Conservation (phyloP, 2,888 invertebrate species). For the Drosophila ezoana region DNA sequence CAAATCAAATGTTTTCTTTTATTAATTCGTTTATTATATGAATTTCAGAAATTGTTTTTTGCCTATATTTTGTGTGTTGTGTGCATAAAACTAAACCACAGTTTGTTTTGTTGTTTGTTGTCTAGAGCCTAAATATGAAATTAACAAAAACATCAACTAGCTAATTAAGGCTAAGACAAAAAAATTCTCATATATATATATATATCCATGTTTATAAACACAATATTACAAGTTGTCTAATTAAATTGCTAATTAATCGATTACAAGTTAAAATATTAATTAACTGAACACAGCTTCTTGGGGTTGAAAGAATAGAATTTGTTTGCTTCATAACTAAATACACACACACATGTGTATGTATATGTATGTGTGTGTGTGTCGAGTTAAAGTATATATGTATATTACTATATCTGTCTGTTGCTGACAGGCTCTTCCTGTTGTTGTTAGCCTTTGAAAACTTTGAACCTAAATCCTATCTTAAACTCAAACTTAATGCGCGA, state of each 20-base stretch:
- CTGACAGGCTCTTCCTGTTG: conserved; percentile 9
- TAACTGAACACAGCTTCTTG: conserved; percentile 85
- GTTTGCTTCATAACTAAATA: conserved; percentile 43
- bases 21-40: conserved; percentile 17
- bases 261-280: conserved; percentile 49
- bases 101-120: conserved; percentile 66
- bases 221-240: conserved; percentile 25
- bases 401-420: not conserved
- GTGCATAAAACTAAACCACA: conserved; percentile 77
- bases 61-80: conserved; percentile 44
- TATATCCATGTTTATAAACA: conserved; percentile 1
- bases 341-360: conserved; percentile 1
- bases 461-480: conserved; percentile 1
- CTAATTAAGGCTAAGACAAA: conserved; percentile 24
- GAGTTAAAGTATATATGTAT: not conserved
- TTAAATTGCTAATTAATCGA: conserved; percentile 25
- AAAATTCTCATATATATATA: conserved; percentile 10
- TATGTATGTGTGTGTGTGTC: conserved; percentile 6
- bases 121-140: conserved; percentile 32
- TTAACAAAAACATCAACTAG: conserved; percentile 46
- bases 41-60: conserved; percentile 28
- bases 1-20: conserved; percentile 11
- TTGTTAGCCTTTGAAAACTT: conserved; percentile 18
- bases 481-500: conserved; percentile 4
- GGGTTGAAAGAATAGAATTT: conserved; percentile 83